Evolutionary conservation across 2,888 invertebrate species (phyloP).

Genomic region (Phortica magna): DNA sequence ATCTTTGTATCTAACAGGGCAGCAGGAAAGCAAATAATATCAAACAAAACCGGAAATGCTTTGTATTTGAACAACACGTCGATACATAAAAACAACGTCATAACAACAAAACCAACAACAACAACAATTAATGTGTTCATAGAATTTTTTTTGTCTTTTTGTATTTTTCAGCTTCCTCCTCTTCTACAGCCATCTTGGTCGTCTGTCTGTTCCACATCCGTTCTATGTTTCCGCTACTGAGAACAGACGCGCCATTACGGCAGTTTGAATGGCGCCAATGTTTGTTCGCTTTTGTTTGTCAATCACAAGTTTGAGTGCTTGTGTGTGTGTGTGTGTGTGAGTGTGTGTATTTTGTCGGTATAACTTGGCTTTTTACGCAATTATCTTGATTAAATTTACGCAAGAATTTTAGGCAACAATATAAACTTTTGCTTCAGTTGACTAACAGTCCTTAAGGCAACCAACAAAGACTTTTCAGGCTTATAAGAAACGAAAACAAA

Average conservation of each 20-base stretch:
- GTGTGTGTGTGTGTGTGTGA: not conserved
- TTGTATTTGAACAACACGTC: not conserved
- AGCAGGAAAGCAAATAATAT: not conserved
- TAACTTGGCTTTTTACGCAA: slow-evolving; percentile 56
- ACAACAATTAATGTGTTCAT: not conserved
- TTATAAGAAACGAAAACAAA: not conserved
- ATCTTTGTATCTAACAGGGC: not conserved
- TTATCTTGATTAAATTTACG: slow-evolving; percentile 68
- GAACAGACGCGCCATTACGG: slow-evolving; percentile 33
- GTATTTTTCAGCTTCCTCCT: not conserved
- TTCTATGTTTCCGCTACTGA: not conserved
- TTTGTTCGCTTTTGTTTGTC: not conserved
- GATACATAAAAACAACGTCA: slow-evolving; percentile 6
- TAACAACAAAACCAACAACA: not conserved
- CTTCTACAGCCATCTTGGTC: not conserved
- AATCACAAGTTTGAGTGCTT: too few species aligned
- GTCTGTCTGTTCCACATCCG: not conserved
- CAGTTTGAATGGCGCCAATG: slow-evolving; percentile 36
- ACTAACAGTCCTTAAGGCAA: not conserved
- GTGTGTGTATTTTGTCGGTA: slow-evolving; percentile 30
- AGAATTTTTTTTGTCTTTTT: not conserved
- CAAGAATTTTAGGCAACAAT: slow-evolving; percentile 15
- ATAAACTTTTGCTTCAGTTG: slow-evolving; percentile 7
- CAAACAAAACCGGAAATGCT: slow-evolving; percentile 28
- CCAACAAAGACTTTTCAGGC: not conserved